These are phyloP conservation scores for Microcebus tavaratra DNA, from an alignment of 2,113 vertebrate species.

Conservation along the genomic window DNA sequence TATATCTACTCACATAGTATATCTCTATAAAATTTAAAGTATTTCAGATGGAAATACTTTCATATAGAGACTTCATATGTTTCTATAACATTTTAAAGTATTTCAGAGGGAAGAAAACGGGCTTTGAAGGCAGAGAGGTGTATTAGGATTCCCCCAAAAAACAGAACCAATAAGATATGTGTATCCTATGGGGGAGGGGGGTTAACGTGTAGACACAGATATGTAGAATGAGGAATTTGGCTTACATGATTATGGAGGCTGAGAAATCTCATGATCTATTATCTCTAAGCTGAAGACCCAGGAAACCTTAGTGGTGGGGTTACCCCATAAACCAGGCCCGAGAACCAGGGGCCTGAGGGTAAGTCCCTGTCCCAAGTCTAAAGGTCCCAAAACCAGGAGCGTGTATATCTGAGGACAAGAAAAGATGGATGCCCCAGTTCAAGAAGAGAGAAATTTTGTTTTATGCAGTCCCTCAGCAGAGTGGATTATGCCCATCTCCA, in stretches of 20 bases:
- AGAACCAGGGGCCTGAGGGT: not conserved
- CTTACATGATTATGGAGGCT: not conserved
- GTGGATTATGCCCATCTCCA: not conserved
- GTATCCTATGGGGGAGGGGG: no score
- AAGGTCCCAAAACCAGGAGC: not conserved
- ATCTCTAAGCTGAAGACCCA: not conserved
- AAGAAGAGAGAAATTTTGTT: not conserved
- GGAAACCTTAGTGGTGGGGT: not conserved
- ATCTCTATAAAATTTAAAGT: not conserved
- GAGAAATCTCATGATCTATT: not conserved
- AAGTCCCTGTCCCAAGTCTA: no score
- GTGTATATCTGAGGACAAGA: no score
- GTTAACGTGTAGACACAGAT: not conserved
- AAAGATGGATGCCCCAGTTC: no score
- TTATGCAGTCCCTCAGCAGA: not conserved
- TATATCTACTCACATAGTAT: not conserved
- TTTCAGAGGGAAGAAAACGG: not conserved
- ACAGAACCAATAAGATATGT: not conserved
- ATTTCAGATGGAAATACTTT: not conserved
- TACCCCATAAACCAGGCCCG: rapidly evolving
- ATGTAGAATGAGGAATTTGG: not conserved
- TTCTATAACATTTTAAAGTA: not conserved
- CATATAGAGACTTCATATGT: not conserved
- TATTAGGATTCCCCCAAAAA: not conserved
- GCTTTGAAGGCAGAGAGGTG: not conserved